These are phyloP conservation scores for Furnarius figulus DNA, from an alignment of 2,113 vertebrate species.

Conservation along the genomic window DNA sequence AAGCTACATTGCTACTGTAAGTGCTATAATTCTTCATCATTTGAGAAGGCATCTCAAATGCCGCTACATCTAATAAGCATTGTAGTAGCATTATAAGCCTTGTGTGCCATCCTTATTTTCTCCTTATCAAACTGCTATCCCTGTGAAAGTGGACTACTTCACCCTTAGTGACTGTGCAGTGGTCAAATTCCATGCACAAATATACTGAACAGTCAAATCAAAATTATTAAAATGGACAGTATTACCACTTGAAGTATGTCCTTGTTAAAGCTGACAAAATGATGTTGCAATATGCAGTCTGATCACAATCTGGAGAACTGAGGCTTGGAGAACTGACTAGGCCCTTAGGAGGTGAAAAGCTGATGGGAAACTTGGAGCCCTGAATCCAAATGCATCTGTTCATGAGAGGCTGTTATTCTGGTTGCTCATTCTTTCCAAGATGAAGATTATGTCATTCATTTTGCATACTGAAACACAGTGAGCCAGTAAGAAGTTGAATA, in stretches of 20 bases:
- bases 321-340: background rate
- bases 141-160: background rate
- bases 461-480: background rate
- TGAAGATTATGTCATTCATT: background rate
- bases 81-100: background rate
- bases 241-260: background rate
- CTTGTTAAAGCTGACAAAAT: background rate
- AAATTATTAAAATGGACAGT: background rate
- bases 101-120: background rate
- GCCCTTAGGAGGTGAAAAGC: background rate
- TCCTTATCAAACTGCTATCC: background rate
- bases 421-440: background rate
- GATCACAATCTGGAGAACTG: background rate
- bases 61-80: background rate
- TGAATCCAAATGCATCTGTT: background rate
- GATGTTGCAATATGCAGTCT: background rate
- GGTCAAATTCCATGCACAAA: background rate
- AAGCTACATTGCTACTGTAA: background rate
- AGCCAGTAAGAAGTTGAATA: background rate
- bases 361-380: background rate
- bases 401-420: background rate
- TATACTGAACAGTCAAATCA: background rate
- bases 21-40: background rate
- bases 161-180: background rate
- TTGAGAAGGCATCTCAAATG: background rate